Conservation (phyloP, 2,888 invertebrate genomes). For the Lithophane socia region DNA sequence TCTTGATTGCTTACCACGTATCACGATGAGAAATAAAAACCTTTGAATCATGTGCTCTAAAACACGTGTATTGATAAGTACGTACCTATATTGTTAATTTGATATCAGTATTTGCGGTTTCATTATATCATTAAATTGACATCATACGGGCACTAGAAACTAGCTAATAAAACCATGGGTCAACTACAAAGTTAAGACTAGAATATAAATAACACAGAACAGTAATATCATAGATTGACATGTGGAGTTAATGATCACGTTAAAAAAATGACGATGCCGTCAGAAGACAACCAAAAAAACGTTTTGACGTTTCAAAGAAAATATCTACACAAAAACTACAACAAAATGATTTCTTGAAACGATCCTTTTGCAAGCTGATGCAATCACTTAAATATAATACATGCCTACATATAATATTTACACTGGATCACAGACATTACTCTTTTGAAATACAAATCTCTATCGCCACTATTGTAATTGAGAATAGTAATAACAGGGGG, state of each 20-base stretch:
- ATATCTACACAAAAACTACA: conserved; percentile 38
- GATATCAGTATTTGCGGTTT: not conserved
- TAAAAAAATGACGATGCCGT: conserved; percentile 6
- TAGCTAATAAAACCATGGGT: not conserved
- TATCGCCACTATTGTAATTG: not conserved
- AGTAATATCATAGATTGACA: not conserved
- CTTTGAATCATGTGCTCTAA: conserved; percentile 11
- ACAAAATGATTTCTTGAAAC: conserved; percentile 48
- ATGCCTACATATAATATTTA: conserved; percentile 12
- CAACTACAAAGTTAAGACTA: not conserved
- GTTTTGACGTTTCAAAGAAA: conserved; percentile 32
- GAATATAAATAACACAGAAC: not conserved
- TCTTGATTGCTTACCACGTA: conserved; percentile 44
- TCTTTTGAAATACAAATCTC: not conserved
- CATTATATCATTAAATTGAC: not conserved
- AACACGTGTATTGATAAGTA: conserved; percentile 9
- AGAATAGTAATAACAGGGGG: too few species aligned
- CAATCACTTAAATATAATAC: conserved; percentile 41
- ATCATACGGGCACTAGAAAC: not conserved
- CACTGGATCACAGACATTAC: conserved; percentile 12
- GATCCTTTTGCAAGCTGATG: conserved; percentile 38
- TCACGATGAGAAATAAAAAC: conserved; percentile 55
- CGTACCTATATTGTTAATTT: not conserved
- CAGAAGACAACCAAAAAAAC: conserved; percentile 8
- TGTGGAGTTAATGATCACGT: conserved; percentile 2